These are phyloP conservation scores for Parnassius orleans DNA, from an alignment of 2,888 invertebrate genomes.

Conservation along the genomic window DNA sequence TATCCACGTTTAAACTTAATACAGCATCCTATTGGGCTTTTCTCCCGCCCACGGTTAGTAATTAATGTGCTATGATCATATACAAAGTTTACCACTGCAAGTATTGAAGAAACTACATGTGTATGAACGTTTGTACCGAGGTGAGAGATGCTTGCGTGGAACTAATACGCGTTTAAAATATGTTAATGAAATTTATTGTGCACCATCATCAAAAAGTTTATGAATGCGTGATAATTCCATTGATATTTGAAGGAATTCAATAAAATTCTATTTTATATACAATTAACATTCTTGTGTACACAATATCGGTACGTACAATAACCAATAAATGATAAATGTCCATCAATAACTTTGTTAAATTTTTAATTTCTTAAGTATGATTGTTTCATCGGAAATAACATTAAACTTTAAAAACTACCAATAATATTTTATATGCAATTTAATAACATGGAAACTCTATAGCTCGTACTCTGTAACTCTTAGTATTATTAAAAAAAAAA, in stretches of 20 bases:
- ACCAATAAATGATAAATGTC: too few relatives aligned
- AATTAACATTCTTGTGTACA: too few relatives aligned
- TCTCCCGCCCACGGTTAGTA: constrained; percentile 60
- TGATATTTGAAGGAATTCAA: neutral
- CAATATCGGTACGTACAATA: too few relatives aligned
- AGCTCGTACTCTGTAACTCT: too few relatives aligned
- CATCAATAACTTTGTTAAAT: too few relatives aligned
- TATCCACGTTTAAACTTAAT: constrained; percentile 76
- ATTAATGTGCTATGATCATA: constrained; percentile 76
- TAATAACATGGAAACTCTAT: too few relatives aligned
- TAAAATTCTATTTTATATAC: too few relatives aligned
- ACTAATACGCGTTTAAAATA: constrained; percentile 67
- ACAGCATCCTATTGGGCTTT: constrained; percentile 69
- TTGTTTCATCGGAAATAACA: too few relatives aligned
- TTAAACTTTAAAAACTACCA: too few relatives aligned
- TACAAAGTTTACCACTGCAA: constrained; percentile 70
- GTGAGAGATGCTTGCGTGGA: constrained; percentile 65
- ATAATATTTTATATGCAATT: too few relatives aligned
- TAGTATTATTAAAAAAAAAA: too few relatives aligned
- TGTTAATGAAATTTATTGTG: constrained; percentile 56
- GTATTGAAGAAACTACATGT: constrained; percentile 69
- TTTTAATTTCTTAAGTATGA: too few relatives aligned
- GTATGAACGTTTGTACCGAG: constrained; percentile 69
- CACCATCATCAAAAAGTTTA: constrained; percentile 33
- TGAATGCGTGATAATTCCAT: constrained; percentile 3